Evolutionary conservation across 2,888 invertebrate genomes (phyloP), one percentile per base, ranked within the genome.

Genomic region (Drosophila nigricruria): DNA sequence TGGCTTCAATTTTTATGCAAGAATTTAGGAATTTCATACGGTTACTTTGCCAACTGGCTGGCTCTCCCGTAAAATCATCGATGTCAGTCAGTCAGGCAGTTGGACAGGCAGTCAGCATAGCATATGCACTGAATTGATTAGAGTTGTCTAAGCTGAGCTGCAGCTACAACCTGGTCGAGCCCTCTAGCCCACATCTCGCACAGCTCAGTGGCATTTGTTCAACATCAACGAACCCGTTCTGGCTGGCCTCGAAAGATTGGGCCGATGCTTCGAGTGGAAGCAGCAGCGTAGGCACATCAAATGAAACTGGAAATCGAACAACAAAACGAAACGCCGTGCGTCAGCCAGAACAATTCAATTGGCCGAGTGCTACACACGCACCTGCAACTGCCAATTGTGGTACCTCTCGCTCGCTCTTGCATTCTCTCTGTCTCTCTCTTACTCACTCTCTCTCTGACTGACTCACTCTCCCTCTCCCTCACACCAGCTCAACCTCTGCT

Each of bases 301-400:
- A 70, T 54, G 65, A 53, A 78, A 74, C 76, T 79, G 49, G 53
- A 79, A 79, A 79, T 79, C 60, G 77, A 63, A 76, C 77, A 78
- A 73, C 78, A 78, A 76, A 79, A 73, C 77, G 69, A 63, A 63
- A 76, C 64, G 50, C 61, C n/a, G 53, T 71, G 79, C 77, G 64
- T 79, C 73, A 59, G 61, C 27, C 68, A 42, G 73, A 66, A 79
- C 84, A 82, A 87, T 81, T 83, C 81, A 87, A 82, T 84, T 81
- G 82, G 74, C 60, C 77, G 62, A 71, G 57, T 75, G 77, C 54
- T 61, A 42, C 30, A 52, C 43, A 52, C 52, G 62, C 62, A 70
- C 70, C 70, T 70, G 70, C n/a, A 56, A 32, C 62, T 54, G 70
- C 42, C 70, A 70, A 62, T 63, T 70, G 70, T 62, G 50, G 16